Evolutionary conservation across 1,140 invertebrate genomes (phyloP).

Genomic region (Antheraea mylitta): DNA sequence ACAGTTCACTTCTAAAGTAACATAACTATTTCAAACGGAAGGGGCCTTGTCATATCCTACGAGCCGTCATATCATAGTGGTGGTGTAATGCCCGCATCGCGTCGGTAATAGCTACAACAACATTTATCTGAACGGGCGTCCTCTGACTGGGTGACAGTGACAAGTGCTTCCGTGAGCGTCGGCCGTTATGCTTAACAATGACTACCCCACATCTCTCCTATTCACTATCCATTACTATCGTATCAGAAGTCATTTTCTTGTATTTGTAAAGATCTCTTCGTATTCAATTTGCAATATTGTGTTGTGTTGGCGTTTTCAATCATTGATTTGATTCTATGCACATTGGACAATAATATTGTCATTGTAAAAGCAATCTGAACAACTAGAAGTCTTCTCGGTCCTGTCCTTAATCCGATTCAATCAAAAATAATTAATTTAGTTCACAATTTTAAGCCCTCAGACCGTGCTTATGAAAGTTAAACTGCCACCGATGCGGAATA

Average conservation of each 20-base stretch:
- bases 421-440: no score
- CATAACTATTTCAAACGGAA: slow-evolving; percentile 1
- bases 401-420: no score
- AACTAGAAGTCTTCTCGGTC: not conserved
- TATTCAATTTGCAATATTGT: slow-evolving; percentile 46
- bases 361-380: not conserved
- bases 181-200: slow-evolving; percentile 58
- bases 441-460: no score
- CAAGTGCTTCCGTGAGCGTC: slow-evolving; percentile 67
- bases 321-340: slow-evolving; percentile 12
- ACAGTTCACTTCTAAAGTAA: not conserved
- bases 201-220: slow-evolving; percentile 46
- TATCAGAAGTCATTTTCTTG: slow-evolving; percentile 53
- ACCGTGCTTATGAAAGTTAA: no score
- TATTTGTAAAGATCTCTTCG: slow-evolving; percentile 68
- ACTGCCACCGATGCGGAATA: no score
- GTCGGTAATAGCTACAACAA: slow-evolving; percentile 30
- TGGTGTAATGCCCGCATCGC: slow-evolving; percentile 14
- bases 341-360: no score
- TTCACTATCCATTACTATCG: slow-evolving; percentile 55
- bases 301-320: slow-evolving; percentile 44
- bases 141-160: slow-evolving; percentile 52
- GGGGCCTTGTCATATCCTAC: not conserved
- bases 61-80: not conserved
- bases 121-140: slow-evolving; percentile 45